Base-by-base conservation (phyloP, 2,888 invertebrate genomes). In the Pardosa pseudoannulata region DNA sequence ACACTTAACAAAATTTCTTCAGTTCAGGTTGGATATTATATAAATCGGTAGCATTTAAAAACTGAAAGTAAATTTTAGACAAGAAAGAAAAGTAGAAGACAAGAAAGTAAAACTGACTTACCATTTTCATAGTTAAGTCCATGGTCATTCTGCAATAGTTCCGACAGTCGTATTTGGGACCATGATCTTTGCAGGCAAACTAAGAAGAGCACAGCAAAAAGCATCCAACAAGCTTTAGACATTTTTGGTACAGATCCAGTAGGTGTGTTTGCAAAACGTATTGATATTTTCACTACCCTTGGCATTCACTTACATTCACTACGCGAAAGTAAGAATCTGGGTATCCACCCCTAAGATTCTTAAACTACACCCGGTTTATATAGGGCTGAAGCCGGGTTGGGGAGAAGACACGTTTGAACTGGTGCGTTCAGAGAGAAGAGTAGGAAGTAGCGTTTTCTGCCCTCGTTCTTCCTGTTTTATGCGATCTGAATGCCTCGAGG, bases 71-170 rank as follows among this genome's bases (percentile, higher is more conserved):
- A n/a, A n/a, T n/a, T n/a, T n/a, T n/a, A n/a, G n/a, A n/a, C n/a
- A n/a, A n/a, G n/a, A n/a, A n/a, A n/a, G n/a, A n/a, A n/a, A n/a
- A n/a, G n/a, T n/a, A n/a, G n/a, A n/a, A n/a, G n/a, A n/a, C n/a
- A 36, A 7, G 9, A 46, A 46, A 46, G 16, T 6, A 46, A n/a
- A 19, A 1, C 11, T 19, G 13, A 11, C 39, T 73, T 80, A 80
- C 87, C 87, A 80, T 75, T 65, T 72, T 87, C 80, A 74, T 70
- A 75, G 74, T 79, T 73, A 64, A 87, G 72, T 80, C 80, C 87
- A 16, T 87, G 76, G 28, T 87, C 80, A 19, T 32, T 70, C 73
- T 62, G 86, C 29, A 75, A 75, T 78, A 79, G 70, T 75, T 87
- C 87, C 80, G 80, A 1, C n/a, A 87, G 41, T 13, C 75, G 72